Evolutionary conservation across 2,797 vertebrate species (phyloP).

Genomic region (Diplodus puntazzo): DNA sequence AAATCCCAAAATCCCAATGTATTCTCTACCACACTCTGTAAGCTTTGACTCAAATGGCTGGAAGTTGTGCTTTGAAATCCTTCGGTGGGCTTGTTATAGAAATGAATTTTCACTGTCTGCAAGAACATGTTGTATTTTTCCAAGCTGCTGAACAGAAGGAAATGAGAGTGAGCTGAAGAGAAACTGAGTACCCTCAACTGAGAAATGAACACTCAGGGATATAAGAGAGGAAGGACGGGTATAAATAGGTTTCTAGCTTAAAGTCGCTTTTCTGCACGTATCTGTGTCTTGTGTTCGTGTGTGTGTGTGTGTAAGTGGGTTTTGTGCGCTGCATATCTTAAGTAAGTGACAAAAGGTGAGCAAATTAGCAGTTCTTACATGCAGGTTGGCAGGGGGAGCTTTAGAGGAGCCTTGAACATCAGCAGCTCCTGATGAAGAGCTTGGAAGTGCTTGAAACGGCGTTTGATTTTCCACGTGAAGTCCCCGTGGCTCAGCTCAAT

Average conservation of each 20-base stretch:
- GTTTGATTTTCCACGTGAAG: conserved; percentile 82
- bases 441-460: conserved; percentile 79
- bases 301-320: conserved; percentile 20
- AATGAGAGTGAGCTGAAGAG: conserved; percentile 49
- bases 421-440: conserved; percentile 77
- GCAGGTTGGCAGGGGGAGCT: conserved; percentile 75
- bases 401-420: conserved; percentile 80
- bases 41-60: conserved; percentile 18
- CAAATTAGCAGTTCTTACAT: conserved; percentile 74
- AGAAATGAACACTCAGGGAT: conserved; percentile 66
- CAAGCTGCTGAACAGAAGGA: conserved; percentile 52
- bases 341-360: conserved; percentile 58
- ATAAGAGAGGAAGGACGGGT: conserved; percentile 31
- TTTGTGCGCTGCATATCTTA: conserved; percentile 33
- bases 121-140: conserved; percentile 57
- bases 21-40: conserved; percentile 6
- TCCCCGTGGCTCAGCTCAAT: conserved; percentile 76
- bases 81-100: conserved; percentile 51
- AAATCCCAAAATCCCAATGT: conserved; percentile 11
- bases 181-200: conserved; percentile 62
- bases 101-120: conserved; percentile 52
- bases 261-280: conserved; percentile 28
- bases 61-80: conserved; percentile 45
- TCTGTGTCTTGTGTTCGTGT: conserved; percentile 25
- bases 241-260: conserved; percentile 48